Conservation (phyloP, 2,888 invertebrate species). For the Pristionchus fissidentatus region DNA sequence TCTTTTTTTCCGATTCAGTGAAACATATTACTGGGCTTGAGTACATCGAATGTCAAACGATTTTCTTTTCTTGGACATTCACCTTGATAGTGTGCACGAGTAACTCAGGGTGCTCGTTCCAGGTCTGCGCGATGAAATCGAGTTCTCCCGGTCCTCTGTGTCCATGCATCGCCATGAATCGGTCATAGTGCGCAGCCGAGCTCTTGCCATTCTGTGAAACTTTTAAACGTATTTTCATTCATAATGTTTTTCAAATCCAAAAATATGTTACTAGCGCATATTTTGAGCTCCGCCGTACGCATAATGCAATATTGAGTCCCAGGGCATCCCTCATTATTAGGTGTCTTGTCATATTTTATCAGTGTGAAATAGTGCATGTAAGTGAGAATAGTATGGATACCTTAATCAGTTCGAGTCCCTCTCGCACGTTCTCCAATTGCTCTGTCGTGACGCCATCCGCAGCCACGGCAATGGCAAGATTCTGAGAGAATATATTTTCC, state of each 20-base stretch:
- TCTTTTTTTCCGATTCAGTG: not conserved
- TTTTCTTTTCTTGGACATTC: not conserved
- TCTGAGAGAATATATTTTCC: conserved; percentile 52
- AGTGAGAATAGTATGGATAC: not conserved
- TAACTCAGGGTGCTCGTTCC: conserved; percentile 81
- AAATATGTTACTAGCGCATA: too few species aligned
- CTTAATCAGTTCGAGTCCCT: conserved; percentile 36
- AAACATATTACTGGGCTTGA: too few species aligned
- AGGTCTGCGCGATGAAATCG: conserved; percentile 77
- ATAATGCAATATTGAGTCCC: too few species aligned
- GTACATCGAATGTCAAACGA: too few species aligned
- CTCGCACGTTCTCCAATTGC: conserved; percentile 52
- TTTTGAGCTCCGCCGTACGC: too few species aligned
- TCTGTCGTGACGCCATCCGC: conserved; percentile 55
- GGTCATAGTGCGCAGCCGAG: conserved; percentile 77
- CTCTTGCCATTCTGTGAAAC: conserved; percentile 48
- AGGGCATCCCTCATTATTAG: too few species aligned
- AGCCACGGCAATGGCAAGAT: conserved; percentile 62
- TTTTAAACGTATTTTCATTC: too few species aligned
- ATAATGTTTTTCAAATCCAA: too few species aligned
- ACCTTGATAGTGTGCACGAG: conserved; percentile 82
- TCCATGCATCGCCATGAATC: conserved; percentile 84
- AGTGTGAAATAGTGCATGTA: too few species aligned
- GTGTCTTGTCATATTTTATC: too few species aligned
- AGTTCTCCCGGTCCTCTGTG: conserved; percentile 78